Evolutionary conservation across 92 coral and sea anemone genomes (phyloP), one percentile per base, ranked within the genome.

Genomic region (Parazoanthus darwini): DNA sequence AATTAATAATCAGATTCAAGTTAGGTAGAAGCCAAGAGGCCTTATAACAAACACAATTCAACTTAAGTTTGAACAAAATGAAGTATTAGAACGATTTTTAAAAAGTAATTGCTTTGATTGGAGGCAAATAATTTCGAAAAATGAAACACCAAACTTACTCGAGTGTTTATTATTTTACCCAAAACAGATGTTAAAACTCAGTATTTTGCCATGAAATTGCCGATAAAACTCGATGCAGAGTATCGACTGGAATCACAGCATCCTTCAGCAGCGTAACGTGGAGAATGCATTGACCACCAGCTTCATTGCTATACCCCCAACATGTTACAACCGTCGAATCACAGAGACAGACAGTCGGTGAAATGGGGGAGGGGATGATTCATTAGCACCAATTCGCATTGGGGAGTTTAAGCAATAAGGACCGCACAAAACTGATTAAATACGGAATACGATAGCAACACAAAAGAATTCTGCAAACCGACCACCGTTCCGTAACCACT

Each of bases 191-290:
- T 15, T 9, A 51, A 51, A 51, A 2, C 14, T 54, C 3, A 54
- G 18, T 54, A 11, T 7, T 54, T 54, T 15, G 59, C 18, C 3
- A 13, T 54, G 13, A 59, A 29, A 29, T 29, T 29, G 33, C 33
- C 33, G 33, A 29, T 29, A 29, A 0, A 29, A 54, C 36, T 5
- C 16, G 43, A 39, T 35, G 42, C 33, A n/a, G 66, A 68, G 33
- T 83, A 74, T 83, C 38, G 23, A 78, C 74, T 83, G 26, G 78
- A 83, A 70, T 83, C 65, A 70, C 87, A 83, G 78, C 87, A 83
- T 66, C 44, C 66, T 25, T 25, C 56, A 26, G 65, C 16, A 42
- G 43, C 36, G 25, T 8, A 4, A 46, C 22, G 15, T 14, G 35
- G 39, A 70, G 67, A 29, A 68, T 83, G 87, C 78, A 68, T 70